Evolutionary conservation across 2,797 vertebrate genomes (phyloP), one percentile per base, ranked within the genome.

Genomic region (Macrochelys suwanniensis): DNA sequence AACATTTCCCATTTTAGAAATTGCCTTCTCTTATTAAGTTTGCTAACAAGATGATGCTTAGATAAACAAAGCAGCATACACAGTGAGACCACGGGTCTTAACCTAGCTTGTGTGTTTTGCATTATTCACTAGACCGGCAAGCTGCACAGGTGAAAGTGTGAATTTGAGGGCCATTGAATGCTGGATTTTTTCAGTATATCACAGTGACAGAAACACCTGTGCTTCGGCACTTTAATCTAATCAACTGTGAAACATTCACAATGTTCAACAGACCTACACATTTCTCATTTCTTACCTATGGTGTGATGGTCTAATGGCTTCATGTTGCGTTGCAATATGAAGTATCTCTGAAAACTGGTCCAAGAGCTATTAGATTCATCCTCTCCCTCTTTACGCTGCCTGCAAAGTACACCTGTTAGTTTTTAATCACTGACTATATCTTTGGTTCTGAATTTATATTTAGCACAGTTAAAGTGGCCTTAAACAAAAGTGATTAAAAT

Each of bases 221-320:
- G 3, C 94, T 90, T 96, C 91, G 80, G 19, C 59, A 87, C 84
- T 96, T 78, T 83, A 86, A 94, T 85, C 85, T 94, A 90, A 87
- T 88, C 65, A 97, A 50, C 82, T 89, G 53, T 96, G 68, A 93
- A 95, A 92, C 26, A 84, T 80, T 97, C 93, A 93, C 42, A 87
- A 11, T 78, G 80, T 85, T 97, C 80, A 97, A 80, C 61, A 82
- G 82, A 92, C 65, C 45, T 92, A 59, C 78, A 95, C 90, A 94
- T 47, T 65, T 97, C 65, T 95, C 47, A 89, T 85, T 90, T 91
- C 47, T 79, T 96, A 89, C 21, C 50, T 80, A 51, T 92, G 59
- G 33, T 92, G 82, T 86, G 84, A 82, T 80, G 80, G n/a, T 94
- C 65, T 86, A 92, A 90, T 61, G 59, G 42, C 6, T 93, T 81